These are phyloP conservation scores for Tragelaphus strepsiceros DNA, from an alignment of 2,113 vertebrate genomes.

Conservation along the genomic window DNA sequence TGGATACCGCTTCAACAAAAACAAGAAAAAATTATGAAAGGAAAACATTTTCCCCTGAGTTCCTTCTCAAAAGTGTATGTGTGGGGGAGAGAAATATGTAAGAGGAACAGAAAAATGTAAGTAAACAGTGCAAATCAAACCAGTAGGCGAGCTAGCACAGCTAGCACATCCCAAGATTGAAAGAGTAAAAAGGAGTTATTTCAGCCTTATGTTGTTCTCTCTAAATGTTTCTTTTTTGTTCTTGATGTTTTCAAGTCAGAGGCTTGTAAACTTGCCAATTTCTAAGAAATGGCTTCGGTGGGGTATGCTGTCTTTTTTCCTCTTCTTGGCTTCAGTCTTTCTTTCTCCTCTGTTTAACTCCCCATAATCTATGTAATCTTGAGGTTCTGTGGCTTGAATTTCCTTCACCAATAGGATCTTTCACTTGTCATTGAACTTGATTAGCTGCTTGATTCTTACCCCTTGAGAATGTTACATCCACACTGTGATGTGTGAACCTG, in stretches of 20 bases:
- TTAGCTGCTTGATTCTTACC: background rate
- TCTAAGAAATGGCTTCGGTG: background rate
- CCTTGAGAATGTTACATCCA: background rate
- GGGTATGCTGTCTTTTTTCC: background rate
- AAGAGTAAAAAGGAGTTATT: background rate
- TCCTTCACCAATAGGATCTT: background rate
- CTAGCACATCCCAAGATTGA: background rate
- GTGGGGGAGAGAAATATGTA: conserved; percentile 32
- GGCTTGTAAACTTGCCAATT: background rate
- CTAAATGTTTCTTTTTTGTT: background rate
- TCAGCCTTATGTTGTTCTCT: background rate
- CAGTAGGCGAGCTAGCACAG: background rate
- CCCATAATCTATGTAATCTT: background rate
- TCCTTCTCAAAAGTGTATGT: conserved; percentile 36
- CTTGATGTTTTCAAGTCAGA: conserved; percentile 17
- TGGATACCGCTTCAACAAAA: conserved; percentile 19
- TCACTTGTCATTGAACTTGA: background rate
- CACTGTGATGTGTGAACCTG: background rate
- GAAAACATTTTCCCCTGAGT: conserved; percentile 31
- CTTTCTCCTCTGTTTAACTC: background rate
- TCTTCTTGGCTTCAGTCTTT: background rate
- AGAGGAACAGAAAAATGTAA: conserved; percentile 34
- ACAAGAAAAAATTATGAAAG: conserved; percentile 31
- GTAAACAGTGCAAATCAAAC: conserved; percentile 38
- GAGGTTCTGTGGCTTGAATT: background rate